A percentile compares a stretch with the other conserved stretches of the same genome.
These are phyloP conservation scores for Nesidiocoris tenuis DNA, from an alignment of 2,888 invertebrate species.

Conservation along the genomic window DNA sequence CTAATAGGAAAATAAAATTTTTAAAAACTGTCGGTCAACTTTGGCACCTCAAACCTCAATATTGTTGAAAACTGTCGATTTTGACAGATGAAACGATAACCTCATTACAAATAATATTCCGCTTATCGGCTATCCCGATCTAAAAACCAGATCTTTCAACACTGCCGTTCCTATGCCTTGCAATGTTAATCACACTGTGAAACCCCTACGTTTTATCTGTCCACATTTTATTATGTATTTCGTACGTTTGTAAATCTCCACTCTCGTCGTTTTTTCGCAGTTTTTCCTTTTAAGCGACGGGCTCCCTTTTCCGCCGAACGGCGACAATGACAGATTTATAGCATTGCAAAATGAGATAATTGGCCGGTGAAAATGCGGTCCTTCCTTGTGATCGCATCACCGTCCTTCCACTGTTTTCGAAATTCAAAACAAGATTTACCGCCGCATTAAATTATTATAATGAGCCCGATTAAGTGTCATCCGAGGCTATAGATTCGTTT, in stretches of 20 bases:
- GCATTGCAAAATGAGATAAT: slow-evolving; percentile 36
- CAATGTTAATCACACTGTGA: slow-evolving; percentile 30
- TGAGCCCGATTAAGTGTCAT: slow-evolving; percentile 5
- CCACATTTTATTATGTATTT: slow-evolving; percentile 41
- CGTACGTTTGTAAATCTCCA: slow-evolving; percentile 31
- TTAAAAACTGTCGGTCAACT: too few relatives aligned
- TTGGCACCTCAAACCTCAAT: too few relatives aligned
- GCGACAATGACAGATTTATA: slow-evolving; percentile 36
- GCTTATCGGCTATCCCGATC: slow-evolving; percentile 35
- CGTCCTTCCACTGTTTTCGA: neutral
- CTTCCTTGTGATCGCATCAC: neutral
- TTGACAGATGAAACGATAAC: slow-evolving; percentile 5
- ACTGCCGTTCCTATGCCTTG: neutral
- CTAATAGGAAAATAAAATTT: too few relatives aligned
- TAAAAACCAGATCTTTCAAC: neutral
- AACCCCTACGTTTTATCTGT: slow-evolving; percentile 14
- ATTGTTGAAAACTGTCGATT: too few relatives aligned
- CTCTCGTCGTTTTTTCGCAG: neutral
- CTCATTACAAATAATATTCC: slow-evolving; percentile 36
- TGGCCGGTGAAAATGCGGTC: slow-evolving; percentile 16
- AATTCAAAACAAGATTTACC: slow-evolving; percentile 20
- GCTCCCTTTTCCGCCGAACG: neutral
- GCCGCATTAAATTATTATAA: slow-evolving; percentile 8
- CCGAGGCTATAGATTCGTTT: too few relatives aligned
- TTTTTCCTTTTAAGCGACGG: slow-evolving; percentile 4